phyloP scores from a whole-genome alignment of 2,113 vertebrate species.

The Silurus glanis region DNA sequence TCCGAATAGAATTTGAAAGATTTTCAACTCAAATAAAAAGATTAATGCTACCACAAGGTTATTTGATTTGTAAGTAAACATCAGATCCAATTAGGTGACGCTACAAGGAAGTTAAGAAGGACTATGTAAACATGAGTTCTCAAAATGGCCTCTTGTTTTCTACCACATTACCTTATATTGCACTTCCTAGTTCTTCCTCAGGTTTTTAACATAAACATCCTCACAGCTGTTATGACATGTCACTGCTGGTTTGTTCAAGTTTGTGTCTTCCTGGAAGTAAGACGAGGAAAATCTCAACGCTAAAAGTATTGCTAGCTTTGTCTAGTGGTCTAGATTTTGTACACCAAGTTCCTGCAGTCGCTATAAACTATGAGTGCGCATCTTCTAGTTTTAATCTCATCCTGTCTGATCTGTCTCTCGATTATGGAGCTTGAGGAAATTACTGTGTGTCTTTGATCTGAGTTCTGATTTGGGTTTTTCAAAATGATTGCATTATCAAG shows the following conservation, averaged over 20 bases:
- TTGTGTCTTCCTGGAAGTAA: not conserved
- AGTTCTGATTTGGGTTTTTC: not conserved
- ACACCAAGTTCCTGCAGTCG: not conserved
- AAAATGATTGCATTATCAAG: not conserved
- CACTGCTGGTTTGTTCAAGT: not conserved
- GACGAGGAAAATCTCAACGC: not conserved
- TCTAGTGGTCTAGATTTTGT: not conserved
- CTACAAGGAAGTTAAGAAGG: not conserved
- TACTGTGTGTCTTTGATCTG: not conserved
- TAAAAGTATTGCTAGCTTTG: not conserved
- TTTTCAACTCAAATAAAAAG: not conserved
- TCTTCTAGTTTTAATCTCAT: not conserved
- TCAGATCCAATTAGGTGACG: not conserved
- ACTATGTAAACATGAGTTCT: not conserved
- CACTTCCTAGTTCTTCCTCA: constrained; percentile 1
- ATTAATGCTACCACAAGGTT: not conserved
- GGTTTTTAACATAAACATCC: not conserved
- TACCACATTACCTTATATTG: not conserved
- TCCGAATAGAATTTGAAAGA: not conserved
- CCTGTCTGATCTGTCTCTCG: not conserved
- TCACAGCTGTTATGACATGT: too few relatives aligned
- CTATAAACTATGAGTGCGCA: not conserved
- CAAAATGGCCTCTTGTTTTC: not conserved
- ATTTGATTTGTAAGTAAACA: not conserved
- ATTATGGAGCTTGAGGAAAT: not conserved